Conservation (phyloP, 2,797 vertebrate species). For the Hippocampus kuda region DNA sequence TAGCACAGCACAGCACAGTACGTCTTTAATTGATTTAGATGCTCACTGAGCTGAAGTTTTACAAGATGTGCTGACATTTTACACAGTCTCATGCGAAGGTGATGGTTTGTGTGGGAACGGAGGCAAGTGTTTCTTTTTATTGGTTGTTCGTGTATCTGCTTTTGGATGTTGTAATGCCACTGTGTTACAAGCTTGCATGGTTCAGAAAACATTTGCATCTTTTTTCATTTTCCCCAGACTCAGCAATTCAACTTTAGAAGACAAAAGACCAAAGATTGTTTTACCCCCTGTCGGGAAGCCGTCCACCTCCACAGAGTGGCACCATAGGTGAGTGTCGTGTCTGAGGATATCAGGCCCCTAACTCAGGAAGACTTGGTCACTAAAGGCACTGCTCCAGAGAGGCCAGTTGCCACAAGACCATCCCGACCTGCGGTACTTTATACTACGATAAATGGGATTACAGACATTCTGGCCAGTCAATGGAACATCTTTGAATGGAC, state of each 20-base stretch:
- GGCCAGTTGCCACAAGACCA: constrained; percentile 5
- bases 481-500: background rate
- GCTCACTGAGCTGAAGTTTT: background rate
- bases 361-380: constrained; percentile 4
- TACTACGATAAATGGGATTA: background rate
- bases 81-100: background rate
- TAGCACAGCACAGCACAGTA: too few relatives aligned
- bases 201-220: background rate
- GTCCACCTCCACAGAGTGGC: constrained; percentile 14
- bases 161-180: too few relatives aligned
- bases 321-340: constrained; percentile 4
- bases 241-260: constrained; percentile 12
- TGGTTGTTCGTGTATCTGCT: too few relatives aligned
- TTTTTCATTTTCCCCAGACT: constrained; percentile 27
- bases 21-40: too few relatives aligned
- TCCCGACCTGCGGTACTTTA: constrained; percentile 21
- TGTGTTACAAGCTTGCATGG: background rate
- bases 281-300: constrained; percentile 13
- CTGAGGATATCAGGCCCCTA: background rate
- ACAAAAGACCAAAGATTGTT: constrained; percentile 8
- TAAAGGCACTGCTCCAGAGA: background rate
- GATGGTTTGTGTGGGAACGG: too few relatives aligned
- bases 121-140: too few relatives aligned
- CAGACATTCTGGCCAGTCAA: background rate
- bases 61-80: too few relatives aligned